phyloP scores from a whole-genome alignment of 2,797 vertebrate genomes.

The Lutjanus argentimaculatus region DNA sequence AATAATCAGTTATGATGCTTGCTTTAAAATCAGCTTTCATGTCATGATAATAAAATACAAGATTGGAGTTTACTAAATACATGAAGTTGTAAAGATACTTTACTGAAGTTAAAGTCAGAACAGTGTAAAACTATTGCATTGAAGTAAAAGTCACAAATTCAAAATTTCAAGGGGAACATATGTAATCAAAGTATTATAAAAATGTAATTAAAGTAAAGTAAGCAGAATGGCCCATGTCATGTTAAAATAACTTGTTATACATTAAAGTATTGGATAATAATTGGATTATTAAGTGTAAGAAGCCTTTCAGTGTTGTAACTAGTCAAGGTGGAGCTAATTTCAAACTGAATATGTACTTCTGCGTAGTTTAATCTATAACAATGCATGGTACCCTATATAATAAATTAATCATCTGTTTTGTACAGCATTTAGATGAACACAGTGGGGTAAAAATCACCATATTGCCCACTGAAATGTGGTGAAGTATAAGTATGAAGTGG shows the following conservation, averaged over 20 bases:
- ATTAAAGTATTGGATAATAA: background rate
- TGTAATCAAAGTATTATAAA: background rate
- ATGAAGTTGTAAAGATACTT: constrained; percentile 1
- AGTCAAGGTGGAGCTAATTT: background rate
- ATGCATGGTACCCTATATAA: background rate
- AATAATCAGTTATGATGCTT: background rate
- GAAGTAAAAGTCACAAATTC: background rate
- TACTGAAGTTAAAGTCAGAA: background rate
- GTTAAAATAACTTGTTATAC: background rate
- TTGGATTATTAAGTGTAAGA: background rate
- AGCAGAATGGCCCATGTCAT: background rate
- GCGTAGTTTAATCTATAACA: background rate
- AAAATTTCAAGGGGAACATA: too few relatives aligned
- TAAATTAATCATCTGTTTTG: background rate
- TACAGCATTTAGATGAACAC: too few relatives aligned
- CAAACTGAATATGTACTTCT: background rate
- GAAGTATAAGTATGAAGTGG: too few relatives aligned
- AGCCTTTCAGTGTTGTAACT: background rate
- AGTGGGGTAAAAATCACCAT: too few relatives aligned
- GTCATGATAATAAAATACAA: background rate
- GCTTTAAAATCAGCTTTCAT: background rate
- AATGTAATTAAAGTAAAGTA: background rate
- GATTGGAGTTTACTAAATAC: background rate
- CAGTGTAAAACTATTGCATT: background rate
- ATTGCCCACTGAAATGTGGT: too few relatives aligned